Evolutionary conservation across 2,888 invertebrate species (phyloP).

Genomic region (Polylopha cassiicola): DNA sequence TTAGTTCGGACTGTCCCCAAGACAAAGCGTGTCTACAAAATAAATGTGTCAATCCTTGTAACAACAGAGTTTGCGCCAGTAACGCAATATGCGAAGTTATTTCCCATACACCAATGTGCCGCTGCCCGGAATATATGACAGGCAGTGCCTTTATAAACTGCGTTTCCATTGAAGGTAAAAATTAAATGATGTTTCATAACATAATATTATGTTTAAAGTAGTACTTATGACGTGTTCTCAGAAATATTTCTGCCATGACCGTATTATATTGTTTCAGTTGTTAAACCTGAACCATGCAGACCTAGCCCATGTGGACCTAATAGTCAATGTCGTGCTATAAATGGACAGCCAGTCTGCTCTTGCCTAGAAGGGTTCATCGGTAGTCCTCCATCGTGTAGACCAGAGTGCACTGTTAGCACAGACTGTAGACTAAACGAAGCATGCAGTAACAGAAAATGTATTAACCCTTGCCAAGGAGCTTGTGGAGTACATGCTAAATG

Average conservation of each 20-base stretch:
- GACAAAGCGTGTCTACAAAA: slow-evolving; percentile 81
- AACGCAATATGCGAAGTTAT: slow-evolving; percentile 84
- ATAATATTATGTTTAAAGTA: neutral
- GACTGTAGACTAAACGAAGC: slow-evolving; percentile 86
- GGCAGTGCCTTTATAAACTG: slow-evolving; percentile 83
- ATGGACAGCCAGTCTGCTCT: slow-evolving; percentile 84
- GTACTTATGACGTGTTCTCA: neutral
- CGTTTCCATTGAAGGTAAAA: slow-evolving; percentile 57
- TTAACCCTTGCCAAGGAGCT: slow-evolving; percentile 89
- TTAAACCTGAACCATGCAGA: slow-evolving; percentile 53
- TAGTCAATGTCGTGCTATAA: slow-evolving; percentile 84
- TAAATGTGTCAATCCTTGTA: slow-evolving; percentile 84
- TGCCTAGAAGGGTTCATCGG: slow-evolving; percentile 84
- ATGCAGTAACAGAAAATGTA: slow-evolving; percentile 87
- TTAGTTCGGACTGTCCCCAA: slow-evolving; percentile 81
- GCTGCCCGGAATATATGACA: slow-evolving; percentile 80
- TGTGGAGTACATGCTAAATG: slow-evolving; percentile 87
- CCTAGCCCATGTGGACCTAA: slow-evolving; percentile 87
- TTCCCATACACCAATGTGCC: slow-evolving; percentile 84
- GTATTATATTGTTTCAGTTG: slow-evolving; percentile 43
- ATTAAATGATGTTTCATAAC: neutral
- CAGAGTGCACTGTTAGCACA: slow-evolving; percentile 85
- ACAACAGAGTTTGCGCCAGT: slow-evolving; percentile 80
- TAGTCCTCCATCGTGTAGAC: slow-evolving; percentile 86
- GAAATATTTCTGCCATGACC: slow-evolving; percentile 1